Conservation (phyloP, 2,797 vertebrate genomes). For the Oryzias sinensis region DNA sequence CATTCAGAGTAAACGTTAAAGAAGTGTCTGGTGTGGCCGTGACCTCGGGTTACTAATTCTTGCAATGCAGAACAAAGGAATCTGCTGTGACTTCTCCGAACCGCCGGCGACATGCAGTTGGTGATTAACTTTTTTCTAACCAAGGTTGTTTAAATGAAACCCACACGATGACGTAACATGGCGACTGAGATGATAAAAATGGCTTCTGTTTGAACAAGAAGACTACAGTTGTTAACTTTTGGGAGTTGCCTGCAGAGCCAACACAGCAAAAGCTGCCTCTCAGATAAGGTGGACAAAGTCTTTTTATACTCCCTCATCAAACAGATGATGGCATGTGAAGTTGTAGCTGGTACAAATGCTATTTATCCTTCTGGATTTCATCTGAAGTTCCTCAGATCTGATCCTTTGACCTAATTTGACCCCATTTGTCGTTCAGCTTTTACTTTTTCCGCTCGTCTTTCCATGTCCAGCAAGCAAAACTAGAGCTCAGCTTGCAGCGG, state of each 20-base stretch:
- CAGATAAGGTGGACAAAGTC: constrained; percentile 7
- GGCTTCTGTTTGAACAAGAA: constrained; percentile 56
- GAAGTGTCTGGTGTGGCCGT: neutral
- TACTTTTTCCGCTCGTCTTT: constrained; percentile 46
- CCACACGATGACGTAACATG: constrained; percentile 2
- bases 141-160: constrained; percentile 19
- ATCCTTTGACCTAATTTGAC: constrained; percentile 1
- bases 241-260: constrained; percentile 32
- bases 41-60: constrained; percentile 23
- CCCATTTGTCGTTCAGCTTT: constrained; percentile 3
- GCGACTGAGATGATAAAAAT: constrained; percentile 23
- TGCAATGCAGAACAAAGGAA: constrained; percentile 24
- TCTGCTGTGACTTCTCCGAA: constrained; percentile 16
- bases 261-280: constrained; percentile 2
- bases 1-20: neutral
- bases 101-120: constrained; percentile 22
- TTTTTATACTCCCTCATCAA: constrained; percentile 4
- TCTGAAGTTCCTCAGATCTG: neutral
- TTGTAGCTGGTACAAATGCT: neutral
- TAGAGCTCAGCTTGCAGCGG: constrained; percentile 52
- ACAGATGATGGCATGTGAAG: neutral
- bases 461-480: constrained; percentile 24
- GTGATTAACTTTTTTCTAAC: constrained; percentile 40
- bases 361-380: neutral
- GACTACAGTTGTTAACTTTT: constrained; percentile 31